phyloP scores from a whole-genome alignment of 2,797 vertebrate genomes.

The Masticophis lateralis region DNA sequence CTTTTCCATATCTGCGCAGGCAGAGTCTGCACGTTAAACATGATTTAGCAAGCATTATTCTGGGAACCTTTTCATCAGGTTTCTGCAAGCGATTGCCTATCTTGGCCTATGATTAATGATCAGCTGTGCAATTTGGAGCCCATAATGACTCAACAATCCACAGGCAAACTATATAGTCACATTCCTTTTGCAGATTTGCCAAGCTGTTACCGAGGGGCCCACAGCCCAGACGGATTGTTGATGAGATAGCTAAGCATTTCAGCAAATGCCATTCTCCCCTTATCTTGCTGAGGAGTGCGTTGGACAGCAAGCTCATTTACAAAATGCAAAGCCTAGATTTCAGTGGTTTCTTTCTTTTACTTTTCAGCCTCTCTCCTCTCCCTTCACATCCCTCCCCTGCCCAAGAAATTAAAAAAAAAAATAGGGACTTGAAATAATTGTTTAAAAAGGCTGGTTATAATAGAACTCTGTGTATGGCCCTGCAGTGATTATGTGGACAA shows the following conservation, averaged over 20 bases:
- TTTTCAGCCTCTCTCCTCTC: conserved; percentile 32
- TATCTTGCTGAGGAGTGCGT: conserved; percentile 74
- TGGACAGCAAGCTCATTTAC: conserved; percentile 72
- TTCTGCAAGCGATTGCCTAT: conserved; percentile 77
- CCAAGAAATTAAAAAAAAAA: conserved; percentile 13
- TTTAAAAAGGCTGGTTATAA: conserved; percentile 62
- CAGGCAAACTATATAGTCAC: conserved; percentile 79
- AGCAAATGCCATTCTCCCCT: conserved; percentile 76
- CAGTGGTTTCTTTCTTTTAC: conserved; percentile 44
- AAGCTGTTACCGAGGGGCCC: conserved; percentile 82
- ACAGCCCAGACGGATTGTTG: conserved; percentile 74
- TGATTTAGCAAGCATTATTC: conserved; percentile 82
- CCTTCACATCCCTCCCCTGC: neutral
- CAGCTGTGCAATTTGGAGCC: conserved; percentile 82
- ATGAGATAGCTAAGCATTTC: conserved; percentile 79
- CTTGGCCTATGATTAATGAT: conserved; percentile 86
- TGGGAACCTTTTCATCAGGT: conserved; percentile 74
- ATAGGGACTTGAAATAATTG: conserved; percentile 61
- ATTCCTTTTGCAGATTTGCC: conserved; percentile 85
- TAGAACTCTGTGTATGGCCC: conserved; percentile 53
- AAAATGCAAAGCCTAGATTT: conserved; percentile 73
- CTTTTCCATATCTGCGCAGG: conserved; percentile 77
- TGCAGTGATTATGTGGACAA: conserved; percentile 63
- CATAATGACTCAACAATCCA: conserved; percentile 80
- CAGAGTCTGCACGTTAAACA: conserved; percentile 83